Evolutionary conservation across 2,797 vertebrate species (phyloP).

Genomic region (Lindbergichthys nudifrons): DNA sequence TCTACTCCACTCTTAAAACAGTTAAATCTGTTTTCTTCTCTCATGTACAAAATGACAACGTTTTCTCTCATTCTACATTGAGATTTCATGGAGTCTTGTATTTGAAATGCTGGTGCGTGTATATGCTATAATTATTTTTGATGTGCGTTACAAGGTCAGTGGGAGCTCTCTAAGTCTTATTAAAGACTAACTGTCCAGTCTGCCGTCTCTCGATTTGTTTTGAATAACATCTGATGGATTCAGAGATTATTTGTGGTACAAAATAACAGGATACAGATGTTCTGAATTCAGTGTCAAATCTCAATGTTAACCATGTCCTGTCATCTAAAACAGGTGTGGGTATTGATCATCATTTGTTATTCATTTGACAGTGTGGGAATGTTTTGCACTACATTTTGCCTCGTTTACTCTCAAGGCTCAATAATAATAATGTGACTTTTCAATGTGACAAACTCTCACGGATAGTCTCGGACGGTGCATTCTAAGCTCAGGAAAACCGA

Average conservation of each 20-base stretch:
- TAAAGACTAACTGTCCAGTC: conserved; percentile 77
- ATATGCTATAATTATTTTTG: conserved; percentile 79
- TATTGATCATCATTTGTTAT: conserved; percentile 27
- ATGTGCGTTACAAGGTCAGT: conserved; percentile 70
- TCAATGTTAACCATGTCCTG: conserved; percentile 10
- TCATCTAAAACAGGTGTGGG: conserved; percentile 26
- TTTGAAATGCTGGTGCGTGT: conserved; percentile 70
- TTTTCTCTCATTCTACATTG: conserved; percentile 54
- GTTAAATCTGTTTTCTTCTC: conserved; percentile 26
- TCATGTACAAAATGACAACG: conserved; percentile 59
- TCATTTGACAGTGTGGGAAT: conserved; percentile 33
- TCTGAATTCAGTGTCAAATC: neutral
- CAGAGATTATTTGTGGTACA: neutral
- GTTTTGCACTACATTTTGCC: conserved; percentile 11
- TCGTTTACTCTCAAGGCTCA: conserved; percentile 26
- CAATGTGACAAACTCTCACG: neutral
- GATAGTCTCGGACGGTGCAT: conserved; percentile 11
- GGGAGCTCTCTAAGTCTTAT: conserved; percentile 73
- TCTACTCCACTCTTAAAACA: conserved; percentile 44
- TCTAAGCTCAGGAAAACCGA: conserved; percentile 39
- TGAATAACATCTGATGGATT: neutral
- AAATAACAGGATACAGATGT: conserved; percentile 10
- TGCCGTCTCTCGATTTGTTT: conserved; percentile 38
- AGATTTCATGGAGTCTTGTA: conserved; percentile 57
- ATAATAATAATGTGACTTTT: conserved; percentile 3